phyloP scores from a whole-genome alignment of 2,797 vertebrate genomes.

The Rhinatrema bivittatum region DNA sequence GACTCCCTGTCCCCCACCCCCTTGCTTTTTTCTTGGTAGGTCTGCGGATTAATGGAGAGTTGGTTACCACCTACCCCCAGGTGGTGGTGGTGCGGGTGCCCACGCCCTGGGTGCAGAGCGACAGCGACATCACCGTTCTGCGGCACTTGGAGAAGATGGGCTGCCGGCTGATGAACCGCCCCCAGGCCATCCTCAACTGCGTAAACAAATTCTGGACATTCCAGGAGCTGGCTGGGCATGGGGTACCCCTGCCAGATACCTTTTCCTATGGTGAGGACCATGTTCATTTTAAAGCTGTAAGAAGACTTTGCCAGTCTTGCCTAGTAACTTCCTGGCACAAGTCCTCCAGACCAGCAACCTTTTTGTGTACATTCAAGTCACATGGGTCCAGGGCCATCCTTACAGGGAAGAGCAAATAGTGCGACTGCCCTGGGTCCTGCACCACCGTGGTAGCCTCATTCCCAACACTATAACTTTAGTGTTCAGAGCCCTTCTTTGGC shows the following conservation, averaged over 20 bases:
- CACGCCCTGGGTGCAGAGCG: slow-evolving; percentile 70
- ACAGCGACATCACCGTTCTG: slow-evolving; percentile 68
- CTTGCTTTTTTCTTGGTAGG: slow-evolving; percentile 46
- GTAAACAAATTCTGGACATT: slow-evolving; percentile 75
- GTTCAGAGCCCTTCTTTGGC: too few relatives aligned
- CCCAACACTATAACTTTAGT: too few relatives aligned
- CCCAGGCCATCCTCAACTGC: slow-evolving; percentile 69
- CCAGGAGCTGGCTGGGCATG: slow-evolving; percentile 68
- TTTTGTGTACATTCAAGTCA: too few relatives aligned
- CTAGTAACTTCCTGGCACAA: too few relatives aligned
- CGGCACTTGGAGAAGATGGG: slow-evolving; percentile 72
- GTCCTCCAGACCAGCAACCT: too few relatives aligned
- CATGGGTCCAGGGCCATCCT: too few relatives aligned
- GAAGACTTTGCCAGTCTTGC: too few relatives aligned
- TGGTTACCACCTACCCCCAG: slow-evolving; percentile 62
- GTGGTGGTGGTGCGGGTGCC: slow-evolving; percentile 72
- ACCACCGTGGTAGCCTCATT: too few relatives aligned
- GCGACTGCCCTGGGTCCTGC: too few relatives aligned
- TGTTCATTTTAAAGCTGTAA: too few relatives aligned
- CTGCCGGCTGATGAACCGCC: slow-evolving; percentile 65
- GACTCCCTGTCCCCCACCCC: too few relatives aligned
- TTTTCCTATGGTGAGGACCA: slow-evolving; percentile 62
- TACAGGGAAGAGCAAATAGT: too few relatives aligned
- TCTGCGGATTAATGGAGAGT: slow-evolving; percentile 62
- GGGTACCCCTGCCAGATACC: slow-evolving; percentile 67